Evolutionary conservation across 2,888 invertebrate species (phyloP).

Genomic region (Volucella inflata): DNA sequence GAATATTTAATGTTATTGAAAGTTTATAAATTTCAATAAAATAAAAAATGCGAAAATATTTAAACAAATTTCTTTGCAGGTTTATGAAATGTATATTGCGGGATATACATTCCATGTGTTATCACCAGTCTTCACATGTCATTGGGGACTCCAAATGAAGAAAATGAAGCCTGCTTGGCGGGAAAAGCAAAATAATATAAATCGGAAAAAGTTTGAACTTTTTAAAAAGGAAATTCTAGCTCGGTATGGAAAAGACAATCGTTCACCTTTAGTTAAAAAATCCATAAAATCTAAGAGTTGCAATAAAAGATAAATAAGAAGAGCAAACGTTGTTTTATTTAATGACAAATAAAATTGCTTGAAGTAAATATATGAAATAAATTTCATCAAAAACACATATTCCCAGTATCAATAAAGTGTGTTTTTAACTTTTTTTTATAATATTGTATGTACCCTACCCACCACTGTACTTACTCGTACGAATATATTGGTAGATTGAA

Average conservation of each 20-base stretch:
- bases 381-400: too few relatives aligned
- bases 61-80: slow-evolving; percentile 85
- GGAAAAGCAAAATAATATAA: slow-evolving; percentile 93
- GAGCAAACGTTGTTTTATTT: background rate
- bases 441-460: too few relatives aligned
- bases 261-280: slow-evolving; percentile 53
- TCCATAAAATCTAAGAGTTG: slow-evolving; percentile 56
- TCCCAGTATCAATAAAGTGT: too few relatives aligned
- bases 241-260: slow-evolving; percentile 84
- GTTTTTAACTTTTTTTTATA: too few relatives aligned
- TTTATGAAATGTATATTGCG: slow-evolving; percentile 95
- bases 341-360: too few relatives aligned
- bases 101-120: slow-evolving; percentile 95
- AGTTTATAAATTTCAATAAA: background rate
- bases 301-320: slow-evolving; percentile 48
- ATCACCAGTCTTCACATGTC: slow-evolving; percentile 94
- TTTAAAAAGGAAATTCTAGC: slow-evolving; percentile 93
- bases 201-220: slow-evolving; percentile 91
- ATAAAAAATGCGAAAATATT: background rate
- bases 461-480: too few relatives aligned
- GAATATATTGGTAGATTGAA: too few relatives aligned
- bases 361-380: too few relatives aligned
- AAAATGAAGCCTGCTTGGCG: slow-evolving; percentile 92
- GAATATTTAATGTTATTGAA: background rate
- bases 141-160: slow-evolving; percentile 94